Base-by-base conservation (phyloP, 1,140 invertebrate species). In the Sycophila sp. region DNA sequence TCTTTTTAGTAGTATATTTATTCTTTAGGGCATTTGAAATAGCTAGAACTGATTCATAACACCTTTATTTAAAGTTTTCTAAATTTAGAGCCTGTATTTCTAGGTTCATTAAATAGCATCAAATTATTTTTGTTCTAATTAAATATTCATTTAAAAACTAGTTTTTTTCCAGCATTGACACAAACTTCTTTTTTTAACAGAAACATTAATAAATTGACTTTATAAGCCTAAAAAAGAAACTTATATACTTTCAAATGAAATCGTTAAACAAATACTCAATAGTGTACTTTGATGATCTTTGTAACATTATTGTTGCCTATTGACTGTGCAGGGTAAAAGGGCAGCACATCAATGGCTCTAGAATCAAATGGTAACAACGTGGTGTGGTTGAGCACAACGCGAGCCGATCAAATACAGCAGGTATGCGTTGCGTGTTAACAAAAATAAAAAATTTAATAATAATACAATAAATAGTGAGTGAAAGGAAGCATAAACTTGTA, bases 301-400 rank as follows among this genome's bases (percentile, higher is more conserved):
- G 36, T 68, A 58, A 58, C 10, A 5, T 69, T 38, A 8, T 8
- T 36, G 15, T 62, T 69, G 73, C 73, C 68, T 76, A 74, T 72
- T 78, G 75, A 78, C 79, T 82, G 75, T 76, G 75, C 79, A 83
- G 81, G 75, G 72, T 81, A 74, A 75, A 76, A 81, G 74, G 49
- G 76, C 80, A 75, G 76, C 76, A 75, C 78, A 82, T 83, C 83
- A 75, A 84, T 84, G 83, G 82, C 83, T 78, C 77, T 84, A 77
- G 83, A 84, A 80, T 83, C 82, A 76, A 83, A 83, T 80, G 79
- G 80, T 81, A 82, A 75, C 79, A 83, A 81, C 79, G 78, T 83
- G 76, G 78, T 82, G 73, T 83, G 80, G 81, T 83, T 83, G 69
- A 83, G 76, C 76, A 72, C 80, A 78, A 81, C 80, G 72, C 77